phyloP scores from a whole-genome alignment of 2,888 invertebrate genomes.

The Gortyna flavago region DNA sequence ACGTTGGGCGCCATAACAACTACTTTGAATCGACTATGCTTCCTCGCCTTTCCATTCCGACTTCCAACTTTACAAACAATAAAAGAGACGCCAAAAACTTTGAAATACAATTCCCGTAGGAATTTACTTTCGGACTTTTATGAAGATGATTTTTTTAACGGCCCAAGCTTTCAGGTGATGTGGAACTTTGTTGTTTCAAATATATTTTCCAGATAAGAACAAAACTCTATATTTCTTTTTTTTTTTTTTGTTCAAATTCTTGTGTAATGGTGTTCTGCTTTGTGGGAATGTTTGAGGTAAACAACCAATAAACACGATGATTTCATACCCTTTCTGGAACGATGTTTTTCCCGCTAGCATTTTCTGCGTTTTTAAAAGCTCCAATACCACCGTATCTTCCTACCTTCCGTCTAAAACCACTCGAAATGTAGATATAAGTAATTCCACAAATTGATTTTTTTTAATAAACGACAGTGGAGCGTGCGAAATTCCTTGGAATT shows the following conservation, averaged over 20 bases:
- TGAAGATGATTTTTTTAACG: conserved; percentile 71
- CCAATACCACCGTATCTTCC: background rate
- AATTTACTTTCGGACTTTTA: conserved; percentile 76
- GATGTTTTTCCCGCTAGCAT: background rate
- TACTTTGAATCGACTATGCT: conserved; percentile 67
- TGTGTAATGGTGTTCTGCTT: conserved; percentile 15
- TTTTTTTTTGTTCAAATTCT: conserved; percentile 22
- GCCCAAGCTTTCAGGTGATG: conserved; percentile 58
- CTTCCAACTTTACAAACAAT: conserved; percentile 62
- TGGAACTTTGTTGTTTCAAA: conserved; percentile 59
- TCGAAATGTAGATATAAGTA: conserved; percentile 33
- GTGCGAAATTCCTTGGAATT: conserved; percentile 55
- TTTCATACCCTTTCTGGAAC: conserved; percentile 13
- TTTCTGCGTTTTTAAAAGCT: conserved; percentile 8
- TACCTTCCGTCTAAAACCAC: conserved; percentile 23
- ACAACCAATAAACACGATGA: conserved; percentile 7
- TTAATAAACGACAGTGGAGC: conserved; percentile 50
- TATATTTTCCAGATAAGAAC: conserved; percentile 46
- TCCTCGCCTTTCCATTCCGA: conserved; percentile 61
- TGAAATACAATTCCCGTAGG: conserved; percentile 65
- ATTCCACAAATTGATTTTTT: conserved; percentile 55
- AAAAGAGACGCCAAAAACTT: conserved; percentile 66
- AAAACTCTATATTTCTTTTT: conserved; percentile 43
- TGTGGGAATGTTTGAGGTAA: background rate
- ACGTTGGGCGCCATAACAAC: conserved; percentile 66